These are phyloP conservation scores for Metalampra italica DNA, from an alignment of 2,888 invertebrate species.

Conservation along the genomic window DNA sequence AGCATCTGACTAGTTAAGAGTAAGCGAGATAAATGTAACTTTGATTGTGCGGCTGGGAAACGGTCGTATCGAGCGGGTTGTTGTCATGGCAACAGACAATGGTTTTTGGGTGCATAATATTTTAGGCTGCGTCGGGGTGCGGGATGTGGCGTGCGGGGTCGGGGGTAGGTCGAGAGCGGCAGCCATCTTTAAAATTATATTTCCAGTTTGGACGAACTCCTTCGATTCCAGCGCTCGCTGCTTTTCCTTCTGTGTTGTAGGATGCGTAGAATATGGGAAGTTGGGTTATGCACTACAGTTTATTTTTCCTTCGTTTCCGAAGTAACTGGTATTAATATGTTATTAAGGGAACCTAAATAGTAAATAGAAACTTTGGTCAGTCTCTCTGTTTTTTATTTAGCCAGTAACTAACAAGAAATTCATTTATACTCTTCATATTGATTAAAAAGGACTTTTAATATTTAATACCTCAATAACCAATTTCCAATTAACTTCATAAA, in stretches of 20 bases:
- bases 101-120: slow-evolving; percentile 79
- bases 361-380: no score
- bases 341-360: no score
- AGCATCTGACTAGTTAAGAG: slow-evolving; percentile 59
- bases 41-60: slow-evolving; percentile 56
- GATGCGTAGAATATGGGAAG: slow-evolving; percentile 39
- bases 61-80: slow-evolving; percentile 69
- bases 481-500: no score
- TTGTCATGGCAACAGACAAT: slow-evolving; percentile 78
- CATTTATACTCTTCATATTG: no score
- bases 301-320: not conserved
- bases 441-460: no score
- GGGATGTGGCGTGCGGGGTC: slow-evolving; percentile 41
- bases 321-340: not conserved
- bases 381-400: no score
- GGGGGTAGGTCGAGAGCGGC: slow-evolving; percentile 55
- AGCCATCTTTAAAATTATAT: slow-evolving; percentile 78
- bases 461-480: no score
- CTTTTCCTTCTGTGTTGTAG: slow-evolving; percentile 46
- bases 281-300: slow-evolving; percentile 8
- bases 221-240: slow-evolving; percentile 57
- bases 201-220: slow-evolving; percentile 70
- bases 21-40: slow-evolving; percentile 67
- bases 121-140: slow-evolving; percentile 68
- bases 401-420: no score